Percentiles rank a stretch among this genome's conserved stretches.
Conservation (phyloP, 2,113 vertebrate genomes). For the Macroglossus sobrinus region DNA sequence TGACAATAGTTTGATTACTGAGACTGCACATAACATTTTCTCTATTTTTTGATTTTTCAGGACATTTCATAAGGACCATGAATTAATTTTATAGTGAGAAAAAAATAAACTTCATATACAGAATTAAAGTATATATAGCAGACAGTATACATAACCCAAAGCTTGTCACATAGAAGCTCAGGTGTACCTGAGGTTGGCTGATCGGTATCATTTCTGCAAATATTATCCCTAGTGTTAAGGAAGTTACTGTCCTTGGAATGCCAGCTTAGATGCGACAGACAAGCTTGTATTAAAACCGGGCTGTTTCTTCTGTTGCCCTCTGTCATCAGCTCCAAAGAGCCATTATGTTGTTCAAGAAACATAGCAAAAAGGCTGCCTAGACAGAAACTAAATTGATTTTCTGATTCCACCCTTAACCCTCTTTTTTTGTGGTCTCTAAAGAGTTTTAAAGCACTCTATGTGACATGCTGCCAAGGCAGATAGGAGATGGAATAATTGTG, state of each 20-base stretch:
- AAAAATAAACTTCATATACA: background rate
- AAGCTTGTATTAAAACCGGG: background rate
- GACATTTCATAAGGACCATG: background rate
- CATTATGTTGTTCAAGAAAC: slow-evolving; percentile 41
- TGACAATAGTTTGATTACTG: background rate
- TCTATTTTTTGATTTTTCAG: background rate
- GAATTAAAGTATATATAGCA: background rate
- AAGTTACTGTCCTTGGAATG: background rate
- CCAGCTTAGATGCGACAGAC: background rate
- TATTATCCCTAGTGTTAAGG: background rate
- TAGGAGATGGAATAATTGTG: slow-evolving; percentile 53
- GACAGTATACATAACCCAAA: background rate
- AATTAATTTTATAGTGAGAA: background rate
- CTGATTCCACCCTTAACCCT: slow-evolving; percentile 47
- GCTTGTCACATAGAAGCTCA: background rate
- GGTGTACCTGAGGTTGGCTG: background rate
- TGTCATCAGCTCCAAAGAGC: slow-evolving; percentile 37
- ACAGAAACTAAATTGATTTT: slow-evolving; percentile 55
- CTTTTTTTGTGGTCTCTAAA: slow-evolving; percentile 14
- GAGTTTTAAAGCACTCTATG: background rate
- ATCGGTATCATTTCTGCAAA: background rate
- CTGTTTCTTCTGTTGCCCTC: background rate
- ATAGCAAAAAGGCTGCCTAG: slow-evolving; percentile 24
- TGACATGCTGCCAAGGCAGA: slow-evolving; percentile 23
- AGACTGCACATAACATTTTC: background rate